These are phyloP conservation scores for Rhagonycha lutea DNA, from an alignment of 2,888 invertebrate species.

Conservation along the genomic window DNA sequence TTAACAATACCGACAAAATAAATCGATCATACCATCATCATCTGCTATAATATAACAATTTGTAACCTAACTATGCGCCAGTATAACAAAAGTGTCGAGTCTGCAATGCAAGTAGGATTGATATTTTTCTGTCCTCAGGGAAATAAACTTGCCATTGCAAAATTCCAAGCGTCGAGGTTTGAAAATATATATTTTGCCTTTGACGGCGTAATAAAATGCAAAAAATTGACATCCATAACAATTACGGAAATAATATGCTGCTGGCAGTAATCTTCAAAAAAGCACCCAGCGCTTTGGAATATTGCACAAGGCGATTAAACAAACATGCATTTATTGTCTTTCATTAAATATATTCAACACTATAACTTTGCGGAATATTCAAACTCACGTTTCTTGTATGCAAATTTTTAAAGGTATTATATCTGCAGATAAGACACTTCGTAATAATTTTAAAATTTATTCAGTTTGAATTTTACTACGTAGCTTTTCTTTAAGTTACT, in stretches of 20 bases:
- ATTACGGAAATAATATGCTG: background rate
- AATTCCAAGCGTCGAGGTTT: slow-evolving; percentile 20
- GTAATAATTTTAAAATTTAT: background rate
- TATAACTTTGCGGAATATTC: background rate
- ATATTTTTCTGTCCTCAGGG: slow-evolving; percentile 36
- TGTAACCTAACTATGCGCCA: slow-evolving; percentile 16
- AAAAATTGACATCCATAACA: background rate
- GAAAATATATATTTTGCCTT: background rate
- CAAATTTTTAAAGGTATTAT: background rate
- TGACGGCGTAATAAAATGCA: background rate
- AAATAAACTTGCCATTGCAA: slow-evolving; percentile 36
- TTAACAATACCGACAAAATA: background rate
- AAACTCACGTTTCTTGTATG: background rate
- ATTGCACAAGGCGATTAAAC: background rate
- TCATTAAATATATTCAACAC: background rate
- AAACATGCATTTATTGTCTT: background rate
- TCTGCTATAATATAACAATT: slow-evolving; percentile 18
- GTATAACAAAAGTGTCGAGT: slow-evolving; percentile 18
- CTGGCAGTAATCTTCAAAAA: background rate
- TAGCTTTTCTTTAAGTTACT: background rate
- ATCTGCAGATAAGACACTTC: background rate
- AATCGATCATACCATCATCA: slow-evolving; percentile 1
- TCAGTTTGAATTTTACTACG: background rate
- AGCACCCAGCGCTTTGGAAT: background rate
- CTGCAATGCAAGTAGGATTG: slow-evolving; percentile 24